Conservation (phyloP, 2,113 vertebrate genomes). For the Albula glossodonta region DNA sequence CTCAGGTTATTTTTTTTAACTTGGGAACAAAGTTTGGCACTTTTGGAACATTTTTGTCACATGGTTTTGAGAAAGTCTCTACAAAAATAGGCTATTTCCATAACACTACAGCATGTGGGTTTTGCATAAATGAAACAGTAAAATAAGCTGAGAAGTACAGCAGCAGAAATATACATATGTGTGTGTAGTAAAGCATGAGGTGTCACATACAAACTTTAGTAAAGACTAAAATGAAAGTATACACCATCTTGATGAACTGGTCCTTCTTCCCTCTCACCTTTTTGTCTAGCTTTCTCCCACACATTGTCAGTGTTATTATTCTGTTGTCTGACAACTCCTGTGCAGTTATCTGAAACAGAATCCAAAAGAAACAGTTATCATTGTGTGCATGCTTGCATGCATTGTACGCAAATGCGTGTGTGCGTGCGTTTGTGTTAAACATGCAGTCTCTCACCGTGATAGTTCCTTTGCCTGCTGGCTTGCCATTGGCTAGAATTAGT, state of each 20-base stretch:
- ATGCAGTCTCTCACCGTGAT: constrained; percentile 75
- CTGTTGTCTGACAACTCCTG: constrained; percentile 98
- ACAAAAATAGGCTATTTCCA: too few relatives aligned
- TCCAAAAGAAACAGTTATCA: constrained; percentile 33
- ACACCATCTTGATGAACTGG: background rate
- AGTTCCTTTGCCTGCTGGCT: constrained; percentile 92
- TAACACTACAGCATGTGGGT: too few relatives aligned
- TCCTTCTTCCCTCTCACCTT: constrained; percentile 74
- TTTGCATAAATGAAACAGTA: too few relatives aligned
- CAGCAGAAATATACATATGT: too few relatives aligned
- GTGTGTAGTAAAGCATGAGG: too few relatives aligned
- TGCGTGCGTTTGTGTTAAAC: background rate
- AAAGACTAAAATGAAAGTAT: background rate
- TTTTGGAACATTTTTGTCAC: too few relatives aligned
- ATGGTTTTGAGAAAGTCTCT: too few relatives aligned
- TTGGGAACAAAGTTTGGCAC: too few relatives aligned
- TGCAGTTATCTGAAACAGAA: constrained; percentile 82
- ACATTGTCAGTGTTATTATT: constrained; percentile 91
- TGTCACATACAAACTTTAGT: background rate
- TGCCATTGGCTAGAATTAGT: constrained; percentile 87
- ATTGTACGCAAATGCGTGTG: background rate
- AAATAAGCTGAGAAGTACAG: too few relatives aligned
- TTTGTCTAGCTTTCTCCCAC: constrained; percentile 95
- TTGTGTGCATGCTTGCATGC: background rate
- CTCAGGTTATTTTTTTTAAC: too few relatives aligned